Evolutionary conservation across 1,140 invertebrate genomes (phyloP).

Genomic region (Muscidifurax raptorellus): DNA sequence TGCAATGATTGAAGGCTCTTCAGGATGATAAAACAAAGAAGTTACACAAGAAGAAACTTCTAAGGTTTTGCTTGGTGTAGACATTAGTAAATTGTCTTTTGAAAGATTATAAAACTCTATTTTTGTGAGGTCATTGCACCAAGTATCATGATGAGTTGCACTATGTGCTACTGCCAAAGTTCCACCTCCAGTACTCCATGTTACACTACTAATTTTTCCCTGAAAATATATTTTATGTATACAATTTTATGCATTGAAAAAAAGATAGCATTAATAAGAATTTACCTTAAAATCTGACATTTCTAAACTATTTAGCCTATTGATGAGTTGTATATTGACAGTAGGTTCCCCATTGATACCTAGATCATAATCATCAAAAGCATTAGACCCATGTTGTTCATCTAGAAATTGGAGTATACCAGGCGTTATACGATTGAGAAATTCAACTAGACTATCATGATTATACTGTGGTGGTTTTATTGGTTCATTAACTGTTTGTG

Average conservation of each 20-base stretch:
- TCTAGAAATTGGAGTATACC: constrained; percentile 70
- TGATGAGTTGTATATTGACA: constrained; percentile 61
- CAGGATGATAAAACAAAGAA: constrained; percentile 69
- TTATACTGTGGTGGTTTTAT: constrained; percentile 61
- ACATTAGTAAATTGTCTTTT: constrained; percentile 63
- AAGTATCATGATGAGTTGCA: constrained; percentile 66
- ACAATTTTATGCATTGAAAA: too few species aligned
- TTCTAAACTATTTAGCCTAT: constrained; percentile 61
- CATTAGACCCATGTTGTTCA: constrained; percentile 67
- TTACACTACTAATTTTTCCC: constrained; percentile 69
- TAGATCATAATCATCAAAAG: constrained; percentile 69
- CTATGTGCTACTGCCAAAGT: constrained; percentile 67
- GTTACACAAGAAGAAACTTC: constrained; percentile 71
- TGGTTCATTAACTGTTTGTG: constrained; percentile 65
- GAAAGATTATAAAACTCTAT: constrained; percentile 70
- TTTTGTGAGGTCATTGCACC: constrained; percentile 71
- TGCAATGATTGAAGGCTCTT: constrained; percentile 71
- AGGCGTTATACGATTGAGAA: constrained; percentile 71
- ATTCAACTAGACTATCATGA: constrained; percentile 68
- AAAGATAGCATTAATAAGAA: constrained; percentile 1
- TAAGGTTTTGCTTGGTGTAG: constrained; percentile 62
- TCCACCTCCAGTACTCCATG: constrained; percentile 73
- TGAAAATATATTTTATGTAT: constrained; percentile 54
- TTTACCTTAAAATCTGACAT: constrained; percentile 61
- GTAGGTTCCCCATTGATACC: constrained; percentile 56